phyloP scores from a whole-genome alignment of 1,140 invertebrate species.

The Drosophila ambigua region DNA sequence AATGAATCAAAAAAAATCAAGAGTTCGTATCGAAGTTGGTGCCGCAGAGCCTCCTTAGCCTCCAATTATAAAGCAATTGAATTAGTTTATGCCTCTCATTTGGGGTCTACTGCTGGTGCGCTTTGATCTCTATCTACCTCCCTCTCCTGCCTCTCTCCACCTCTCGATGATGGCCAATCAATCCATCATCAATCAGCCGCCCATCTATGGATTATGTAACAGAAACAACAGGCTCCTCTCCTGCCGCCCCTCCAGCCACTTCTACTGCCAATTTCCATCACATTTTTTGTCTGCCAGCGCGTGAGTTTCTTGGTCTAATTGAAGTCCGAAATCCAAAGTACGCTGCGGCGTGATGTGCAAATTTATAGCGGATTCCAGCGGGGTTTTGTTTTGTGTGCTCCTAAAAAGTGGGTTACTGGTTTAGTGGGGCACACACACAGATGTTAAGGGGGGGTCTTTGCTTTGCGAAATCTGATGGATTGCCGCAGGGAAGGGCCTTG shows the following conservation, averaged over 20 bases:
- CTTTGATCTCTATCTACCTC: conserved; percentile 19
- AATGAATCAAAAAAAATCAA: conserved; percentile 41
- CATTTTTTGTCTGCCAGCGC: conserved; percentile 26
- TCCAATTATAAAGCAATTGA: conserved; percentile 82
- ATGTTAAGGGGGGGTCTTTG: conserved; percentile 23
- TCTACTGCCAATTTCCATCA: conserved; percentile 66
- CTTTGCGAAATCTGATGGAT: too few relatives aligned
- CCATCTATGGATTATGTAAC: conserved; percentile 74
- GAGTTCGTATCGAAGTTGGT: conserved; percentile 25
- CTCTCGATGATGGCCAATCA: conserved; percentile 3
- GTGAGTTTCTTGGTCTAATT: conserved; percentile 66
- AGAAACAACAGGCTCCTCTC: too few relatives aligned
- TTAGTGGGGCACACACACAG: conserved; percentile 67
- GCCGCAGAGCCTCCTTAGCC: conserved; percentile 66
- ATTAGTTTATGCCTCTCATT: conserved; percentile 52
- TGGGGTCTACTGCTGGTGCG: not conserved
- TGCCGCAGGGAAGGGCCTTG: conserved; percentile 3
- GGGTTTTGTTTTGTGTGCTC: conserved; percentile 25
- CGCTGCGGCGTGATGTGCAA: conserved; percentile 66
- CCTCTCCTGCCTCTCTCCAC: not conserved
- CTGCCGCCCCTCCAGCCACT: conserved; percentile 4
- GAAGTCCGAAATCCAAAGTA: conserved; percentile 40
- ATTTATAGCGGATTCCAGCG: conserved; percentile 18
- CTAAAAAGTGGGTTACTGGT: conserved; percentile 69
- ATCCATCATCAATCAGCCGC: conserved; percentile 32